Base-by-base conservation (phyloP, 2,888 invertebrate species). In the Tiphia femorata region DNA sequence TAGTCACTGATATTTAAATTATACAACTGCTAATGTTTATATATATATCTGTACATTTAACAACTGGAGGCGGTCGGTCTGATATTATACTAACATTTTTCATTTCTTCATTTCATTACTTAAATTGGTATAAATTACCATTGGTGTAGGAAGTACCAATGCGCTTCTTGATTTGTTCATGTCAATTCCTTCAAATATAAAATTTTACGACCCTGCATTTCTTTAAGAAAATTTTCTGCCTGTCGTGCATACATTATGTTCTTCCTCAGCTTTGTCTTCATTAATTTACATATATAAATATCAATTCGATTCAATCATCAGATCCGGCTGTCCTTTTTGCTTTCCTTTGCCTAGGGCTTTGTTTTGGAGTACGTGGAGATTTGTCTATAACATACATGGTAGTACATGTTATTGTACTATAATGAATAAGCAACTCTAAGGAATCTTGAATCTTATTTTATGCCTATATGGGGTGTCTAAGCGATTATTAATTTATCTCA, bases 271-370 rank as follows among this genome's bases (percentile, higher is more conserved):
- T 47, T 38, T 38, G 7, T 30, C 49, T 61, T 61, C 64, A 58
- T 62, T 62, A 61, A 61, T 38, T 19, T 64, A 66, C 41, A 55
- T 46, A 58, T 33, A 61, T 29, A 51, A 42, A 59, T 51, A 59
- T 50, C 46, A 57, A 61, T 16, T 53, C 17, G 48, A 46, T 67
- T 84, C 82, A 86, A 75, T 91, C 89, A 80, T 91, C 91, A 62
- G 90, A 90, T 67, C 92, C 92, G 44, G 88, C 90, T 48, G 90
- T 86, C 82, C 91, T 88, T 84, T 92, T 93, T 37, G 89, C 88
- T 85, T 92, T 94, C 78, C 93, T 89, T 84, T 91, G 87, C 76
- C 91, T 90, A 48, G 93, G 93, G 65, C 92, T 93, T 79, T 91
- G 91, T 16, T 88, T 88, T 20, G 87, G 85, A 79, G 87, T 89